Evolutionary conservation across 2,113 vertebrate genomes (phyloP).

Genomic region (Lagenorhynchus albirostris): DNA sequence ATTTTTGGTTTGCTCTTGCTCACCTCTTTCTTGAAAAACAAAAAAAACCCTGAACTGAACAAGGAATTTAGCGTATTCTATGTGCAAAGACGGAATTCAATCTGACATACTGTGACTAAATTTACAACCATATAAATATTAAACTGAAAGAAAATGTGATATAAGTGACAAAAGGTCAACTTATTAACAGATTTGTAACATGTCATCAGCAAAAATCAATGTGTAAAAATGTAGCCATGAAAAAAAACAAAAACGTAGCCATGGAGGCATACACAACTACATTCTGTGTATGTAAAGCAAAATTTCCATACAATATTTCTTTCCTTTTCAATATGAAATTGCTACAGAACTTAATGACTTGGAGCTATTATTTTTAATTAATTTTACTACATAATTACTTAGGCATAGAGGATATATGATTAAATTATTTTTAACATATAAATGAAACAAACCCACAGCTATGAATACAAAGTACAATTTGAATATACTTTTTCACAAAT

Average conservation of each 20-base stretch:
- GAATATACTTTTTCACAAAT: background rate
- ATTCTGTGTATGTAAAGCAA: background rate
- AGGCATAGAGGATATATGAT: background rate
- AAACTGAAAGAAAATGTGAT: background rate
- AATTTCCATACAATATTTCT: background rate
- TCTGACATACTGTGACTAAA: background rate
- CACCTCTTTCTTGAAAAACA: background rate
- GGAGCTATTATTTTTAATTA: background rate
- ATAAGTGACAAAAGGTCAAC: background rate
- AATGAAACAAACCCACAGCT: background rate
- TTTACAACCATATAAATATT: background rate
- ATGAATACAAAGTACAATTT: background rate
- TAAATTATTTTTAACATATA: background rate
- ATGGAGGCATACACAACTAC: background rate
- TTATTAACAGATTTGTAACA: background rate
- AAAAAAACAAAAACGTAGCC: background rate
- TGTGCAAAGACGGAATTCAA: background rate
- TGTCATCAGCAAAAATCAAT: background rate
- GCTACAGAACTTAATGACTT: background rate
- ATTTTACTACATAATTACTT: background rate
- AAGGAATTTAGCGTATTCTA: background rate
- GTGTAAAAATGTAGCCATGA: background rate
- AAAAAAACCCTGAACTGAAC: background rate
- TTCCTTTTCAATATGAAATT: background rate
- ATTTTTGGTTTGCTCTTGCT: background rate